Base-by-base conservation (phyloP, 2,888 invertebrate genomes). In the Lycocerus yunnanus region DNA sequence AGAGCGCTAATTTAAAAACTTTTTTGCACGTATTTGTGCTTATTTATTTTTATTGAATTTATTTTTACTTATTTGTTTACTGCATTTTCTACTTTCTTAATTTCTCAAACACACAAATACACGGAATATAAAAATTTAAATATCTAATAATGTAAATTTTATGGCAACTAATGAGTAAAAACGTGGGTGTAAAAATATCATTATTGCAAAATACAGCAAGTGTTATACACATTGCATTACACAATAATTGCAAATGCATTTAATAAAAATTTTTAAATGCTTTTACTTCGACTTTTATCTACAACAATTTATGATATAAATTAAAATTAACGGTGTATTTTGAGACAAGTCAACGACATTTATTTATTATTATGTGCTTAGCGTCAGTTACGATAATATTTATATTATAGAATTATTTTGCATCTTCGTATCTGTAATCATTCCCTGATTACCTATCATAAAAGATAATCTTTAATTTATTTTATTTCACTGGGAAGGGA, bases 321-420 rank as follows among this genome's bases (percentile, higher is more conserved):
- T 71, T 66, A 71, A 71, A 63, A 24, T 66, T 71, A 71, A 71
- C 71, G 66, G 71, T 66, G 24, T 60, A 66, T 71, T 71, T 71
- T 67, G 24, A 71, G 71, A 71, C 66, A 67, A 67, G 59, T 13
- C 66, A 66, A 18, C 61, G 70, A 66, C 71, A 71, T 71, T 71
- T 71, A 71, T 71, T 71, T 71, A 71, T 66, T 66, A 71, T 66
- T 66, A 66, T 71, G 24, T 66, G 24, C 14, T 71, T 66, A n/a
- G 18, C 58, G 66, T 61, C 66, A 71, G 65, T 70, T 70, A 65
- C 61, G 15, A 61, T 18, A 70, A 70, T 58, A 63, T 63, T 69
- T 69, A 65, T 43, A 43, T 43, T 43, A 43, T 43, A 43, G 43
- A 43, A 43, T 43, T 43, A 43, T 43, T 43, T 43, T 43, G 43